A percentile compares a stretch with the other conserved stretches of the same genome.
These are phyloP conservation scores for Damaliscus lunatus DNA, from an alignment of 2,113 vertebrate species.

Conservation along the genomic window DNA sequence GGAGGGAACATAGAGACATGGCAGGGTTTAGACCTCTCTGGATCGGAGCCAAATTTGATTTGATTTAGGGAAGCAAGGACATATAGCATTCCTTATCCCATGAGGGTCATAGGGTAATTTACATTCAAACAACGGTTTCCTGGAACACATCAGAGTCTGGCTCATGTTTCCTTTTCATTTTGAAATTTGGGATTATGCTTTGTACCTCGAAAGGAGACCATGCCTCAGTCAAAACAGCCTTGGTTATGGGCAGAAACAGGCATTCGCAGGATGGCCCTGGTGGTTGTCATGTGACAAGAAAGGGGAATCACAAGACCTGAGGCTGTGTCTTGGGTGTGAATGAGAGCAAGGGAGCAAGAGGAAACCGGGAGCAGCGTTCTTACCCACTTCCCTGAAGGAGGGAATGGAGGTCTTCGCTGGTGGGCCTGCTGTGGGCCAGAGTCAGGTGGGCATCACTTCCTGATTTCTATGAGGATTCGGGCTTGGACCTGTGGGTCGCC, in stretches of 20 bases:
- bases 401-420: not conserved
- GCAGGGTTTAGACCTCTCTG: not conserved
- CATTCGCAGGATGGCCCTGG: not conserved
- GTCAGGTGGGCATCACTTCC: not conserved
- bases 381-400: not conserved
- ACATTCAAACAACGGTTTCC: not conserved
- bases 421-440: not conserved
- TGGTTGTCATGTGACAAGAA: no score
- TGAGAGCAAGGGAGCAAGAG: not conserved
- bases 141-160: not conserved
- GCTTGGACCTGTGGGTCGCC: not conserved
- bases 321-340: not conserved
- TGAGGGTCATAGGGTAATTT: not conserved
- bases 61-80: not conserved
- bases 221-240: not conserved
- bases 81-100: not conserved
- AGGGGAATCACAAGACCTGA: not conserved
- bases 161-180: not conserved
- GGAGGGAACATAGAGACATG: not conserved
- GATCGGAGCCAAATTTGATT: not conserved
- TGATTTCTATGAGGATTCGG: not conserved
- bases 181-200: not conserved
- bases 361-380: rapidly evolving
- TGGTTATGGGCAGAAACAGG: not conserved
- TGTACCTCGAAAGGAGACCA: not conserved